Percentiles rank a stretch among this genome's conserved stretches.
Conservation (phyloP, 2,797 vertebrate species). For the Pipistrellus pygmaeus region DNA sequence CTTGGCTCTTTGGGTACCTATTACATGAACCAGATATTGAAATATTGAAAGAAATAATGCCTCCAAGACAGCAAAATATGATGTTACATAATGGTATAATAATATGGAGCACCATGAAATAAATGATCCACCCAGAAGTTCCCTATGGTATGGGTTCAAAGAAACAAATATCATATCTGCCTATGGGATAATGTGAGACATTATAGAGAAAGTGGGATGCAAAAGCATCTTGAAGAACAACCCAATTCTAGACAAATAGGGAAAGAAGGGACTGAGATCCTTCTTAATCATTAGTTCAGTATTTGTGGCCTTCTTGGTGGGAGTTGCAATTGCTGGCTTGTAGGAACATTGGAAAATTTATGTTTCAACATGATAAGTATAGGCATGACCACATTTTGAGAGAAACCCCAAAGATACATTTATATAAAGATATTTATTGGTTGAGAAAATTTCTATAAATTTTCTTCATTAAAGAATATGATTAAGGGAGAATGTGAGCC, state of each 20-base stretch:
- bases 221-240: neutral
- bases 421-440: conserved; percentile 3
- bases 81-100: neutral
- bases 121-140: neutral
- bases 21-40: neutral
- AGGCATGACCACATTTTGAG: neutral
- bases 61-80: neutral
- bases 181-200: neutral
- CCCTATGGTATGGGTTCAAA: neutral
- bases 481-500: neutral
- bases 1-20: neutral
- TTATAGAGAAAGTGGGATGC: neutral
- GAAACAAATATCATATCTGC: neutral
- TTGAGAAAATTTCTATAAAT: neutral
- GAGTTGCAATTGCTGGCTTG: neutral
- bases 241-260: neutral
- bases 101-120: neutral
- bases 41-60: neutral
- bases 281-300: neutral
- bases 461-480: neutral
- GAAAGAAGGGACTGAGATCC: neutral
- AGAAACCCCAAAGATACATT: neutral
- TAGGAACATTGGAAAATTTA: neutral
- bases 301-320: neutral
- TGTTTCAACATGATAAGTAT: neutral